Evolutionary conservation across 2,797 vertebrate genomes (phyloP), one percentile per base, ranked within the genome.

Genomic region (Sebastes oblongus): DNA sequence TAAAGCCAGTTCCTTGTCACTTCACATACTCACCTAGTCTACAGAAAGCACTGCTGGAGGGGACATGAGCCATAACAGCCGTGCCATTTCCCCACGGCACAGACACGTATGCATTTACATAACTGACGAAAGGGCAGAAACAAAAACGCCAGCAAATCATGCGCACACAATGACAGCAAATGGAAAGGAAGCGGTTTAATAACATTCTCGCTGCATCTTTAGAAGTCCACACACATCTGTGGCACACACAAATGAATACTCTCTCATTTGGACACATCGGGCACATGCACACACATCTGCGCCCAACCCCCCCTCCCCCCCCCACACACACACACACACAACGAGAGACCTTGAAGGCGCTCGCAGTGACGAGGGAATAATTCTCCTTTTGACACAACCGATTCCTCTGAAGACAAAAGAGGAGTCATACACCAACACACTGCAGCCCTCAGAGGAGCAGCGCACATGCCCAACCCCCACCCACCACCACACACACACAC

Each of bases 351-450:
- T 46, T 50, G 34, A 80, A 71, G 66, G 13, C 71, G 30, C 78
- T 78, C 27, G 64, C 68, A 80, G 78, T 80, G 78, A 85, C 27
- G 27, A 84, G 85, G 66, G 81, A 81, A 86, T 91, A 85, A 86
- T 88, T 91, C 84, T 87, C 61, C 79, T 78, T 87, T 89, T 89
- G 84, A 88, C 82, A 87, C 73, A 66, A 39, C 54, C 81, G 74
- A 80, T 87, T 84, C 46, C 67, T 89, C 80, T 80, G 66, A 84
- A 89, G 86, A 90, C 83, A 89, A 88, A 89, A 84, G 77, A 87
- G 69, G 77, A 87, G 70, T 84, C 75, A 75, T 54, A 72, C 67
- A 71, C 25, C 13, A 50, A 78, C 87, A 85, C 74, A 81, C 59
- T 76, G 77, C 67, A 50, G 42, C 73, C 60, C 66, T 77, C 36